Conservation (phyloP, 2,797 vertebrate genomes). For the Tenualosa thibaudeaui region DNA sequence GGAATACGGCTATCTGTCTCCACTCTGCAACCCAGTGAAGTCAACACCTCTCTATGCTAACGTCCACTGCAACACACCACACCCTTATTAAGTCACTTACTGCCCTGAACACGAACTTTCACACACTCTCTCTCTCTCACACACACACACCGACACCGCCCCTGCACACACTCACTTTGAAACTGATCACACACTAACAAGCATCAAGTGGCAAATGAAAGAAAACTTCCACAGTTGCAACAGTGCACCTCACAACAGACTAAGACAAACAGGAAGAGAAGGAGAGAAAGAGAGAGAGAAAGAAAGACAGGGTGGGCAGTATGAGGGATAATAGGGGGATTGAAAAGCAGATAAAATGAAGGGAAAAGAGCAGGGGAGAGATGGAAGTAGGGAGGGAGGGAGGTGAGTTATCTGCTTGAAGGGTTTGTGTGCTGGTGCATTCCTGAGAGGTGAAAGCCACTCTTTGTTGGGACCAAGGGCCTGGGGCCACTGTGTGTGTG, state of each 20-base stretch:
- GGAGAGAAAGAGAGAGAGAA: neutral
- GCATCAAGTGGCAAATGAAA: neutral
- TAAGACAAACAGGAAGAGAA: neutral
- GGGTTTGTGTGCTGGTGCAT: slow-evolving; percentile 12
- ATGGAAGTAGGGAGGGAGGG: neutral
- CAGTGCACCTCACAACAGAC: neutral
- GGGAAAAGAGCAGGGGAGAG: neutral
- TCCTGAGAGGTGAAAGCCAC: slow-evolving; percentile 9
- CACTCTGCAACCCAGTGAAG: neutral
- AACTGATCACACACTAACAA: neutral
- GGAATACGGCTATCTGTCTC: neutral
- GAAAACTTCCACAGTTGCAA: neutral
- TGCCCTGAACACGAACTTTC: neutral
- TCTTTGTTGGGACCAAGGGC: neutral
- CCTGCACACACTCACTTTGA: neutral
- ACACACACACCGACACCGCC: neutral
- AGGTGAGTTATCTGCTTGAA: neutral
- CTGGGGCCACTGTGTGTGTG: slow-evolving; percentile 6
- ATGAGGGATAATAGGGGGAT: neutral
- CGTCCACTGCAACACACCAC: neutral
- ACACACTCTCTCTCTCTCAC: neutral
- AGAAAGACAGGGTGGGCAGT: neutral
- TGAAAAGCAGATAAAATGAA: neutral
- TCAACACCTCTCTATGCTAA: neutral
- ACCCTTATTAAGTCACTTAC: neutral